Percentiles rank a stretch among this genome's conserved stretches.
Conservation (phyloP, 2,797 vertebrate species). For the Mallotus villosus region DNA sequence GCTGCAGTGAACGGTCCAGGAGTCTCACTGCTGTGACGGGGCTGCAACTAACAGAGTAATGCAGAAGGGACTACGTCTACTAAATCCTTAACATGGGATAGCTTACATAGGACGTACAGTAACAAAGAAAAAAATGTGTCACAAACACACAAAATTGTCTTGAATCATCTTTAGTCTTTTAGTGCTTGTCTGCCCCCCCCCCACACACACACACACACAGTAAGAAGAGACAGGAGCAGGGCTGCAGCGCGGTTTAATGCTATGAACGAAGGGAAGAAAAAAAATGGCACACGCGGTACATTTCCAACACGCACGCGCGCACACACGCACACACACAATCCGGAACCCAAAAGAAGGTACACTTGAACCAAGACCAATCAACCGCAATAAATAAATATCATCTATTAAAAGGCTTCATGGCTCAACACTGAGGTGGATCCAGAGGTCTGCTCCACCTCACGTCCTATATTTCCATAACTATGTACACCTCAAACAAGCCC, state of each 20-base stretch:
- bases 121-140: slow-evolving; percentile 4
- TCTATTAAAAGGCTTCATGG: slow-evolving; percentile 54
- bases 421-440: slow-evolving; percentile 44
- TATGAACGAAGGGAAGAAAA: slow-evolving; percentile 60
- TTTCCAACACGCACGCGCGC: slow-evolving; percentile 6
- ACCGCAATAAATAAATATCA: slow-evolving; percentile 72
- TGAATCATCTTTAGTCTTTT: slow-evolving; percentile 22
- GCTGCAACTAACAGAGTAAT: background rate
- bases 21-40: slow-evolving; percentile 10
- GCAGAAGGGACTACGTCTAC: background rate
- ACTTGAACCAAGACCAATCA: slow-evolving; percentile 64
- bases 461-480: slow-evolving; percentile 69
- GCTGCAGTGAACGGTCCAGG: background rate
- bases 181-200: slow-evolving; percentile 19
- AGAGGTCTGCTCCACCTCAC: slow-evolving; percentile 20
- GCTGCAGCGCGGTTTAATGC: slow-evolving; percentile 78
- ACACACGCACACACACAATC: slow-evolving; percentile 9
- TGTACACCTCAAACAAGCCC: slow-evolving; percentile 88
- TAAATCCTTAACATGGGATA: background rate
- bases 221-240: slow-evolving; percentile 28
- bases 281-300: slow-evolving; percentile 34
- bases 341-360: slow-evolving; percentile 79
- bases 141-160: slow-evolving; percentile 9
- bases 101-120: background rate
- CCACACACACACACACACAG: background rate